Evolutionary conservation across 2,888 invertebrate species (phyloP).

Genomic region (Tenthredo mesomela): DNA sequence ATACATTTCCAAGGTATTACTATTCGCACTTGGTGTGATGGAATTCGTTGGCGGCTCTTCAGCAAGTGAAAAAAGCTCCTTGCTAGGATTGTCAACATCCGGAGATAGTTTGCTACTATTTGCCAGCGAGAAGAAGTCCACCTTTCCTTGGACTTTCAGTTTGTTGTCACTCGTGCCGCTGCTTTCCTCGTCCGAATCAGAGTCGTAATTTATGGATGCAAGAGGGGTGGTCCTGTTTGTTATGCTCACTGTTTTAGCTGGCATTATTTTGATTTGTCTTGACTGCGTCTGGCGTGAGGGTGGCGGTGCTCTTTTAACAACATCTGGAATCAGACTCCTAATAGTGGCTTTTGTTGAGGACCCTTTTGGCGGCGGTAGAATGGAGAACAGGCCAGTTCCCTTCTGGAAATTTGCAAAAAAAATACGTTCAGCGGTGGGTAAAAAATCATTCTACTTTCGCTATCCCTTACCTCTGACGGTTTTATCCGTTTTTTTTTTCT

Average conservation of each 20-base stretch:
- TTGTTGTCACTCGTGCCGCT: conserved; percentile 54
- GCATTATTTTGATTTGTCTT: conserved; percentile 56
- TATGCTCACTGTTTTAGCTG: conserved; percentile 65
- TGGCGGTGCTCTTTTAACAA: conserved; percentile 76
- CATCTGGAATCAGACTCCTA: conserved; percentile 78
- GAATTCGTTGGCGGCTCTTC: conserved; percentile 41
- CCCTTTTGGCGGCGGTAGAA: conserved; percentile 86
- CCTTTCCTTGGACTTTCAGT: conserved; percentile 45
- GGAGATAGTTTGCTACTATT: conserved; percentile 53
- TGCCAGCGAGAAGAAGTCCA: conserved; percentile 74
- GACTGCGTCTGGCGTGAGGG: conserved; percentile 57
- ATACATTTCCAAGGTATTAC: conserved; percentile 52
- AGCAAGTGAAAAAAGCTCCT: conserved; percentile 54
- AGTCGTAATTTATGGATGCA: conserved; percentile 66
- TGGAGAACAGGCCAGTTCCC: conserved; percentile 84
- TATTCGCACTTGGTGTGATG: conserved; percentile 17
- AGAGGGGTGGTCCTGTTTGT: conserved; percentile 67
- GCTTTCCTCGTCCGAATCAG: conserved; percentile 74
- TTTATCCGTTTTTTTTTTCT: conserved; percentile 77
- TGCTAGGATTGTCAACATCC: conserved; percentile 54
- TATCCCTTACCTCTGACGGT: conserved; percentile 78
- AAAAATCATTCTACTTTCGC: neutral
- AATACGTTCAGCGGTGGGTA: conserved; percentile 58
- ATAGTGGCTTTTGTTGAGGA: conserved; percentile 70
- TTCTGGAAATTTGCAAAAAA: conserved; percentile 77